These are phyloP conservation scores for Chrysolina americana DNA, from an alignment of 2,888 invertebrate genomes.

Conservation along the genomic window DNA sequence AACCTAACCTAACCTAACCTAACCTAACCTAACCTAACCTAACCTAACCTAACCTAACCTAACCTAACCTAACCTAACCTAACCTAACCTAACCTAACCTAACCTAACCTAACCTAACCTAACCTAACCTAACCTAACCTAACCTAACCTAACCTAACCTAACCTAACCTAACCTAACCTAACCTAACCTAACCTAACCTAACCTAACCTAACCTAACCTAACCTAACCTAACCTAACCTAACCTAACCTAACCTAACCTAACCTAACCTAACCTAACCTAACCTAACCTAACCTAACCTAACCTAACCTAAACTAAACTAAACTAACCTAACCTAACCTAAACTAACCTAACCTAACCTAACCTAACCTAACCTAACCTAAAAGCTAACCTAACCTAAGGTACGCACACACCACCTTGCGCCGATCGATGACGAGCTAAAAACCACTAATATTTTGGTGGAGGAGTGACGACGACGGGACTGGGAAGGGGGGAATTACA, in stretches of 20 bases:
- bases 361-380: slow-evolving; percentile 38
- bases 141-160: slow-evolving; percentile 24
- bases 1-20: too few relatives aligned
- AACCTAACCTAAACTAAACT: slow-evolving; percentile 44
- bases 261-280: slow-evolving; percentile 43
- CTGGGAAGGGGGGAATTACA: too few relatives aligned
- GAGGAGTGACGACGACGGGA: too few relatives aligned
- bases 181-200: slow-evolving; percentile 4
- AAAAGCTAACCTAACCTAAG: too few relatives aligned
- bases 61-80: slow-evolving; percentile 24
- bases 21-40: too few relatives aligned
- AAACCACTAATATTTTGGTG: too few relatives aligned
- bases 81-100: slow-evolving; percentile 30
- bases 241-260: slow-evolving; percentile 44
- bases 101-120: slow-evolving; percentile 52
- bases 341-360: slow-evolving; percentile 38
- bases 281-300: slow-evolving; percentile 45
- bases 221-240: slow-evolving; percentile 42
- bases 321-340: slow-evolving; percentile 52
- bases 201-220: slow-evolving; percentile 27
- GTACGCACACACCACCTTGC: too few relatives aligned
- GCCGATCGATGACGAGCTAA: too few relatives aligned
- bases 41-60: too few relatives aligned
- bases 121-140: slow-evolving; percentile 32
- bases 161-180: slow-evolving; percentile 7